Conservation (phyloP, 1,140 invertebrate species). For the Caenorhabditis elegans region DNA sequence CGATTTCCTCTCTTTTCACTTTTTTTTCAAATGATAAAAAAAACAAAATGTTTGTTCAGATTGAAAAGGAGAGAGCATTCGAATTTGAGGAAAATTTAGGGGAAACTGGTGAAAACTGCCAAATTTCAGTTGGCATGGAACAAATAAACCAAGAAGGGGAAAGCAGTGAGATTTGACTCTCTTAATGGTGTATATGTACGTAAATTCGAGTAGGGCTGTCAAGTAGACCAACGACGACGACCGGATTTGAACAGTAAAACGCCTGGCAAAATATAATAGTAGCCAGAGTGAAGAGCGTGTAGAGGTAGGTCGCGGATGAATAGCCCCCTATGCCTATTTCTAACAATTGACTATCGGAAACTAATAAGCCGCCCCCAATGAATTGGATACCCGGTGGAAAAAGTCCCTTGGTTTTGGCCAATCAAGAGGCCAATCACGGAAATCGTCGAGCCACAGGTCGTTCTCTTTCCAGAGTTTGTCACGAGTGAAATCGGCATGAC, state of each 20-base stretch:
- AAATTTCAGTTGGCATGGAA: neutral
- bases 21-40: neutral
- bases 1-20: neutral
- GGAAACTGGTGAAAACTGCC: neutral
- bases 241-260: constrained; percentile 31
- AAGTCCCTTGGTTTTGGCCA: constrained; percentile 62
- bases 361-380: neutral
- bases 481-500: neutral
- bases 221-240: constrained; percentile 3
- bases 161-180: constrained; percentile 13
- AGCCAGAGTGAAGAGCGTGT: neutral
- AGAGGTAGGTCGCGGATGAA: constrained; percentile 12
- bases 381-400: constrained; percentile 52
- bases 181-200: constrained; percentile 21
- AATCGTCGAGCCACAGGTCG: constrained; percentile 52
- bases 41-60: neutral
- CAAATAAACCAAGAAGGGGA: neutral
- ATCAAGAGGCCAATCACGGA: constrained; percentile 62
- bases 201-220: constrained; percentile 27
- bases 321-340: neutral
- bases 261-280: constrained; percentile 3
- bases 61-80: neutral
- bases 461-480: constrained; percentile 49
- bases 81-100: neutral
- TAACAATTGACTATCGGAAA: neutral